Base-by-base conservation (phyloP, 2,797 vertebrate genomes). In the Mus caroli region DNA sequence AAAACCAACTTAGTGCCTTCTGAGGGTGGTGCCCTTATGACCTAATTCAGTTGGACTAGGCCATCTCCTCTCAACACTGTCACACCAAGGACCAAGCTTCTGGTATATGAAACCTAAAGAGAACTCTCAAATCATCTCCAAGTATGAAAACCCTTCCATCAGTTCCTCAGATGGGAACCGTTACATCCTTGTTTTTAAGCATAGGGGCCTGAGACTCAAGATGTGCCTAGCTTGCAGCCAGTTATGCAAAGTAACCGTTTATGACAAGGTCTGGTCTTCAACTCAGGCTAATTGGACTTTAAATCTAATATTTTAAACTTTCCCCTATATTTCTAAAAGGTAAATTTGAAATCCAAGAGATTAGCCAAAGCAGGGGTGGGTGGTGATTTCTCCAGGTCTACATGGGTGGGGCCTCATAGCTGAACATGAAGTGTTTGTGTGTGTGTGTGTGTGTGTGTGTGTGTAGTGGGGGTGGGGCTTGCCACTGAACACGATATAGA, bases 181-280 rank as follows among this genome's bases (percentile, higher is more conserved):
- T 50, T 94, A 60, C 14, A 46, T 83, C 20, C 24, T 60, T 92
- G 17, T 56, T 97, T 97, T 97, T 90, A 95, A 96, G 94, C 86
- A 40, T 10, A 73, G 46, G 77, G 73, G 15, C 24, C 24, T 50
- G 43, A 90, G 64, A 69, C 37, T 84, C 17, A 92, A 83, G 69
- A 37, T 1, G 22, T 73, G 60, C 88, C 26, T 90, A 60, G 46
- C 22, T 14, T 91, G 4, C n/a, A 92, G 13, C 46, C 40, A 92
- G 11, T 56, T 37, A 60, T 11, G 71, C 28, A 88, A 88, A 56
- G 22, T 71, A 34, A 94, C 77, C n/a, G 17, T 62, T 60, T 88
- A 56, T 67, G 52, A 79, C n/a, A 60, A 37, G 79, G 50, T 14
- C 54, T 85, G 46, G 50, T 58, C 71, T 89, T 75, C 13, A 88